phyloP scores from a whole-genome alignment of 2,113 vertebrate genomes.

The Gasterosteus aculeatus region DNA sequence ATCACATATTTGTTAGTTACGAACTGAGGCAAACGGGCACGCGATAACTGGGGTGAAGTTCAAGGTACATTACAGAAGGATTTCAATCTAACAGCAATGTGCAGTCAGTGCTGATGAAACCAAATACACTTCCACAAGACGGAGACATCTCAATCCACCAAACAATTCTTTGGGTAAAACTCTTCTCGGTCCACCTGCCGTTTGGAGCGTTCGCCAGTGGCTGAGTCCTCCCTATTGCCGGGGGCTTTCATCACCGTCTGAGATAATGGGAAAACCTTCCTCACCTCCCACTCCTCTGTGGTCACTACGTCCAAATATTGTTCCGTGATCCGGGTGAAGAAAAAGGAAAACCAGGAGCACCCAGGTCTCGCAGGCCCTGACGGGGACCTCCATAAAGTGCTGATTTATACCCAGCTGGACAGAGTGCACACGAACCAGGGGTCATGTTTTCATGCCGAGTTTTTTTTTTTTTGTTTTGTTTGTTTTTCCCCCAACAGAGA shows the following conservation, averaged over 20 bases:
- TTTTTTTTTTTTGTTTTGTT: constrained; percentile 24
- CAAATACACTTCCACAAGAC: not conserved
- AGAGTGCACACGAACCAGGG: constrained; percentile 61
- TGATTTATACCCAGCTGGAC: constrained; percentile 80
- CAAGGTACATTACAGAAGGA: not conserved
- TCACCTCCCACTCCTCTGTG: constrained; percentile 33
- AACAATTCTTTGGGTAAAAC: not conserved
- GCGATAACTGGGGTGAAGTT: constrained; percentile 37
- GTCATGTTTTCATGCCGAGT: constrained; percentile 62
- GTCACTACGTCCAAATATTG: constrained; percentile 81
- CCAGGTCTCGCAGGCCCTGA: constrained; percentile 64
- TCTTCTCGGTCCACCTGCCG: constrained; percentile 5
- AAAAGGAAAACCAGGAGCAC: constrained; percentile 68
- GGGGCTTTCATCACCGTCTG: constrained; percentile 49
- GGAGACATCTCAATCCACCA: not conserved
- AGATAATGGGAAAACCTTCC: constrained; percentile 82
- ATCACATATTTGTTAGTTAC: constrained; percentile 58
- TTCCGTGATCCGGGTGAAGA: constrained; percentile 79
- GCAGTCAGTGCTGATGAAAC: not conserved
- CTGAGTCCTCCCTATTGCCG: constrained; percentile 23
- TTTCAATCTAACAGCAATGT: not conserved
- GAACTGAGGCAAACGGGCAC: constrained; percentile 66
- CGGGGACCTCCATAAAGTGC: constrained; percentile 75
- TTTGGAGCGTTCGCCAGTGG: not conserved
- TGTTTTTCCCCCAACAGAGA: constrained; percentile 61